These are phyloP conservation scores for Halictus quadricinctus DNA, from an alignment of 2,888 invertebrate species.

Conservation along the genomic window DNA sequence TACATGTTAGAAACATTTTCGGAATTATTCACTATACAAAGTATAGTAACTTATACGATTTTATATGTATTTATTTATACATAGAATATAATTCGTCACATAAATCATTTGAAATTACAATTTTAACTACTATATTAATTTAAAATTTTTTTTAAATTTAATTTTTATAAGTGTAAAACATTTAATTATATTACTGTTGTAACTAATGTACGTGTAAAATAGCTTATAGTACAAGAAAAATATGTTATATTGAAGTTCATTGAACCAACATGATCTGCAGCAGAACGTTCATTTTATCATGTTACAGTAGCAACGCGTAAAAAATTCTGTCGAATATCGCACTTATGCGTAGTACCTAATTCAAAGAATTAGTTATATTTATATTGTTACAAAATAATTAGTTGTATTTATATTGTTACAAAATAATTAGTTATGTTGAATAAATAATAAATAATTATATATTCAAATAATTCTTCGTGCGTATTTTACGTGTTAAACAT, in stretches of 20 bases:
- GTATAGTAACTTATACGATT: background rate
- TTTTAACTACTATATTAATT: background rate
- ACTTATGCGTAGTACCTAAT: background rate
- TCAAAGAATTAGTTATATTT: background rate
- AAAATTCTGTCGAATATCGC: background rate
- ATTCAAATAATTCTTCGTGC: background rate
- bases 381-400: background rate
- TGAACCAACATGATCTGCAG: constrained; percentile 4
- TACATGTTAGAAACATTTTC: background rate
- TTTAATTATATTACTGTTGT: background rate
- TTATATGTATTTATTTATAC: background rate
- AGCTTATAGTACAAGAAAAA: background rate
- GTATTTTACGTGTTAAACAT: background rate
- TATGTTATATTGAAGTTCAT: constrained; percentile 7
- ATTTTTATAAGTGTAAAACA: background rate
- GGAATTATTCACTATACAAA: background rate
- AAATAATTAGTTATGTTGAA: no score
- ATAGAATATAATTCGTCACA: background rate
- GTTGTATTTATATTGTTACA: no score
- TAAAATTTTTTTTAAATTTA: no score
- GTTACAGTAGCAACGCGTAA: background rate
- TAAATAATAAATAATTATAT: no score
- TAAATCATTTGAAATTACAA: background rate
- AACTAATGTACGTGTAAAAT: background rate
- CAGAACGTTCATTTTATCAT: background rate